Evolutionary conservation across 1,140 invertebrate genomes (phyloP), one percentile per base, ranked within the genome.

Genomic region (Drosophila saltans): DNA sequence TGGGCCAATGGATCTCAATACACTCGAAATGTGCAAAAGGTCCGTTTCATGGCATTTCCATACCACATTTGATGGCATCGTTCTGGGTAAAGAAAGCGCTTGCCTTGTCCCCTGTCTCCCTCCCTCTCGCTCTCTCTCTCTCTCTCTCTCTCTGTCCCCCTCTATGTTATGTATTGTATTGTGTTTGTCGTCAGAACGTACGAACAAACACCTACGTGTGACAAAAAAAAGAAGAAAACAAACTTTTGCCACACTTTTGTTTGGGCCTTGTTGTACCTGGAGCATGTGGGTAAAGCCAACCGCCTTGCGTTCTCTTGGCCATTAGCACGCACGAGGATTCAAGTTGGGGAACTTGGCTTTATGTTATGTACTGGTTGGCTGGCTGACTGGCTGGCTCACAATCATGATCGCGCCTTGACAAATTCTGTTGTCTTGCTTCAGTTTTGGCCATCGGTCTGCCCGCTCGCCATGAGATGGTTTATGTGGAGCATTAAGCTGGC

Each of bases 361-460:
- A 30, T 55, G 55, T 69, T 21, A 26, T 60, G 41, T 43, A 55
- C 41, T 39, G 30, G 30, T 9, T 21, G 21, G 16, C 16, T 21
- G 2, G 4, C 2, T 21, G 7, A 10, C n/a, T n/a, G 65, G 61
- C 66, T 66, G 67, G 69, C 52, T 60, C 71, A 85, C 84, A 80
- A 88, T 88, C 83, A 88, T 74, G 83, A 88, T 88, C 83, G 66
- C 66, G 84, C 59, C 73, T 83, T 88, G 83, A 88, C 83, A 88
- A 88, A 88, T 88, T 88, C 83, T 88, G 80, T 88, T 88, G 83
- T 89, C 83, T 88, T 88, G 82, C 83, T 86, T 86, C 79, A 86
- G 72, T 83, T 82, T 69, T 66, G 56, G 45, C 8, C 45, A 26
- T 8, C 68, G 30, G 39, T 30, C 66, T 48, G 57, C 33, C 21